These are phyloP conservation scores for Apis cerana DNA, from an alignment of 1,140 invertebrate species.

Conservation along the genomic window DNA sequence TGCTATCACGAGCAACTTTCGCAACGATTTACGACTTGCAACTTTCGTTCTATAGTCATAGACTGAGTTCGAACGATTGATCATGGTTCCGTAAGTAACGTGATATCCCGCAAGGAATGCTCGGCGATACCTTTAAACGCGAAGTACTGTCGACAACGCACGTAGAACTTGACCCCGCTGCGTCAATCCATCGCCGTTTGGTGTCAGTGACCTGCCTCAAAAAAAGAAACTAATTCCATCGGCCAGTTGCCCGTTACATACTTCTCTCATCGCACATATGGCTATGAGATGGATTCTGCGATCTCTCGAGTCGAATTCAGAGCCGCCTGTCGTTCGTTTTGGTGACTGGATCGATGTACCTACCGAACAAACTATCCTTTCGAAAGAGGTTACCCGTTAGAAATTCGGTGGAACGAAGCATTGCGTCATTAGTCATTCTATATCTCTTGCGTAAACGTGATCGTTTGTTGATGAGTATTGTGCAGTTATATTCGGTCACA, in stretches of 20 bases:
- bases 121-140: conserved; percentile 50
- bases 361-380: conserved; percentile 30
- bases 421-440: not conserved
- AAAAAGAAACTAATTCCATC: conserved; percentile 53
- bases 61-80: conserved; percentile 29
- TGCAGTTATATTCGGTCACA: not conserved
- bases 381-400: conserved; percentile 6
- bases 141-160: conserved; percentile 41
- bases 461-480: not conserved
- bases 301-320: conserved; percentile 27
- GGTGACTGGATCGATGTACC: conserved; percentile 15
- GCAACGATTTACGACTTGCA: conserved; percentile 29
- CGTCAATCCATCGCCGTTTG: conserved; percentile 52
- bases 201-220: conserved; percentile 63
- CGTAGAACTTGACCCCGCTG: conserved; percentile 55
- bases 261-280: conserved; percentile 11
- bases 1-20: conserved; percentile 4
- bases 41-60: conserved; percentile 31
- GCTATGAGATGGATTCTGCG: conserved; percentile 3
- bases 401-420: not conserved
- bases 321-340: conserved; percentile 29
- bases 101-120: conserved; percentile 58
- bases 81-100: conserved; percentile 41
- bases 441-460: conserved; percentile 7
- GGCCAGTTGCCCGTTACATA: conserved; percentile 40